phyloP scores from a whole-genome alignment of 2,797 vertebrate species.

The Artibeus lituratus region DNA sequence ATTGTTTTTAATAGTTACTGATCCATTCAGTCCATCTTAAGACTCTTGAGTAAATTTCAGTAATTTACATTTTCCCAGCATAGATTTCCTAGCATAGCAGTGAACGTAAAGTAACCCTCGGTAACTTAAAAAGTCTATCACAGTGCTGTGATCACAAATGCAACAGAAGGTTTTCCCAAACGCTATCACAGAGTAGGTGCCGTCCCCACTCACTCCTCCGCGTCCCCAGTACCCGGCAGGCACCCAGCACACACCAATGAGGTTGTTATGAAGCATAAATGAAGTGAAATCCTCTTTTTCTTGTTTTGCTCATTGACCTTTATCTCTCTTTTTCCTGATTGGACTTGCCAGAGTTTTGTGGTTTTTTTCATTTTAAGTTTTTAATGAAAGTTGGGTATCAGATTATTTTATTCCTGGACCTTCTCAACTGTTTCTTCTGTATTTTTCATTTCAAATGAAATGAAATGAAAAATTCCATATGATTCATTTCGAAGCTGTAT shows the following conservation, averaged over 20 bases:
- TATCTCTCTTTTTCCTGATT: neutral
- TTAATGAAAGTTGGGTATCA: neutral
- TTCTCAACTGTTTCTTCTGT: neutral
- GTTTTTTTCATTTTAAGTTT: neutral
- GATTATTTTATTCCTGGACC: neutral
- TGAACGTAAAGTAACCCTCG: neutral
- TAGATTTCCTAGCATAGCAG: neutral
- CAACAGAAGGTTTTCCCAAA: neutral
- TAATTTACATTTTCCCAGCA: neutral
- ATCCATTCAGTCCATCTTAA: neutral
- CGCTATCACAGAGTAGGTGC: neutral
- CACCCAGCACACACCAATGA: neutral
- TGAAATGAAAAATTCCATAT: too few relatives aligned
- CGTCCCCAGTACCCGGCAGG: neutral
- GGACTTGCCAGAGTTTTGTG: neutral
- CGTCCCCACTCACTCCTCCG: neutral
- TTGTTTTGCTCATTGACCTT: neutral
- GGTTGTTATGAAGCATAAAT: neutral
- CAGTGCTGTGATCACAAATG: neutral
- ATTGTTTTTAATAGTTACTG: neutral
- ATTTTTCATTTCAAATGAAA: neutral
- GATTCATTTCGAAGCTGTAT: neutral
- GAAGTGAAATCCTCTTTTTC: neutral
- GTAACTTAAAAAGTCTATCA: neutral
- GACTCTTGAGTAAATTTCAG: constrained; percentile 17